Base-by-base conservation (phyloP, 2,113 vertebrate species). In the Malurus cyaneus region DNA sequence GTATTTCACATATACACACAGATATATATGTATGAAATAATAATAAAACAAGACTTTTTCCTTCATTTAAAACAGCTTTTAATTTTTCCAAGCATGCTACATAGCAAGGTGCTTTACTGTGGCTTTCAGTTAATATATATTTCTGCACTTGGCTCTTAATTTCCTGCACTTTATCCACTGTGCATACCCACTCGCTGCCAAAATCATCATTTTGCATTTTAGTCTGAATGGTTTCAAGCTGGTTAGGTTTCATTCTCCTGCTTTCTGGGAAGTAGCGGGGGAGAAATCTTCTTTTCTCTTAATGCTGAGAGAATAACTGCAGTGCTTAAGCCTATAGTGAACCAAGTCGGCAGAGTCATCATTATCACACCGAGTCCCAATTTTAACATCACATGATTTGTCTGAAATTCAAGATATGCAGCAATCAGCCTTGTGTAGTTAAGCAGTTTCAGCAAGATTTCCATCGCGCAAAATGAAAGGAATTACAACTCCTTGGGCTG, bases 161-260 rank as follows among this genome's bases (percentile, higher is more conserved):
- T 76, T 92, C 18, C 36, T 53, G 25, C 29, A 34, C 74, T 83
- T 95, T 92, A 62, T 80, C 72, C 87, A 56, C 59, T 86, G 65
- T 92, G 92, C 70, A 80, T 84, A 69, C 54, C 32, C 32, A 79
- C 70, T 96, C 72, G 80, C 94, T 95, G 88, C 79, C 89, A 90
- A 90, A 95, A 78, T 91, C 87, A 69, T 94, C 18, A 92, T 94
- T 97, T 93, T 90, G 23, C 36, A 56, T 96, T 96, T 94, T 72
- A 89, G 76, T 89, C 36, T 94, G 90, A 96, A 95, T 89, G 92
- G 53, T 83, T 87, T 97, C 96, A 96, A 94, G 95, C 89, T 96
- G 96, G 91, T 92, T 96, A 80, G 53, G 60, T 93, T 97, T 93
- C 61, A 80, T 94, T 96, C 29, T 65, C 57, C 49, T 93, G 81